Evolutionary conservation across 2,888 invertebrate species (phyloP).

Genomic region (Linyphia triangularis): DNA sequence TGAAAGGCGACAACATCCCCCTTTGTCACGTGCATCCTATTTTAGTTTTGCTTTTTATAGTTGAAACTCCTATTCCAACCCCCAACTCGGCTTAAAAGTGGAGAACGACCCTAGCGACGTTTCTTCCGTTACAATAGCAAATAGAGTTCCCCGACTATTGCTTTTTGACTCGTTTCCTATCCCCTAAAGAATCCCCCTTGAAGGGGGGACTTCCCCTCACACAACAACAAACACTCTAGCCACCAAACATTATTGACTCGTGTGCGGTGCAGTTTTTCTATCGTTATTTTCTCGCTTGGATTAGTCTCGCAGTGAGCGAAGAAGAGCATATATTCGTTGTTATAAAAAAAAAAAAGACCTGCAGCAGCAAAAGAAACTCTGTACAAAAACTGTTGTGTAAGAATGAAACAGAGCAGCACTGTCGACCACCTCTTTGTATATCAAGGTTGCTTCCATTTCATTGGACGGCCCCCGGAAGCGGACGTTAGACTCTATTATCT

Average conservation of each 20-base stretch:
- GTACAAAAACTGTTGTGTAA: constrained; percentile 6
- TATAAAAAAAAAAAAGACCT: too few relatives aligned
- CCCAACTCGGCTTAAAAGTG: too few relatives aligned
- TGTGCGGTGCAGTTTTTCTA: background rate
- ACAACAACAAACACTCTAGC: background rate
- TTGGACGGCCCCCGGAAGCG: constrained; percentile 19
- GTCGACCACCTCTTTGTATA: constrained; percentile 45
- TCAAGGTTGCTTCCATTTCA: constrained; percentile 72
- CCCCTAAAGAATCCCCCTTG: too few relatives aligned
- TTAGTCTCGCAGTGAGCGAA: background rate
- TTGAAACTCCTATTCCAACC: too few relatives aligned
- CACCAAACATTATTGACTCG: background rate
- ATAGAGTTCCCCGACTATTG: too few relatives aligned
- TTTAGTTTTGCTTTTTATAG: too few relatives aligned
- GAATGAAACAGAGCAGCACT: constrained; percentile 38
- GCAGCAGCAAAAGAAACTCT: constrained; percentile 26
- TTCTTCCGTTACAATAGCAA: too few relatives aligned
- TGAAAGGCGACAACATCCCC: too few relatives aligned
- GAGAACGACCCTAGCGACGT: too few relatives aligned
- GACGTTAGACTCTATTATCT: constrained; percentile 17
- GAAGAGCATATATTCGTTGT: background rate
- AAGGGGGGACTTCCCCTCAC: too few relatives aligned
- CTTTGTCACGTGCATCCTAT: too few relatives aligned
- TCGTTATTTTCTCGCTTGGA: background rate
- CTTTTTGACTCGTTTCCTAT: background rate